phyloP scores from a whole-genome alignment of 2,888 invertebrate genomes.

The Rhingia rostrata region DNA sequence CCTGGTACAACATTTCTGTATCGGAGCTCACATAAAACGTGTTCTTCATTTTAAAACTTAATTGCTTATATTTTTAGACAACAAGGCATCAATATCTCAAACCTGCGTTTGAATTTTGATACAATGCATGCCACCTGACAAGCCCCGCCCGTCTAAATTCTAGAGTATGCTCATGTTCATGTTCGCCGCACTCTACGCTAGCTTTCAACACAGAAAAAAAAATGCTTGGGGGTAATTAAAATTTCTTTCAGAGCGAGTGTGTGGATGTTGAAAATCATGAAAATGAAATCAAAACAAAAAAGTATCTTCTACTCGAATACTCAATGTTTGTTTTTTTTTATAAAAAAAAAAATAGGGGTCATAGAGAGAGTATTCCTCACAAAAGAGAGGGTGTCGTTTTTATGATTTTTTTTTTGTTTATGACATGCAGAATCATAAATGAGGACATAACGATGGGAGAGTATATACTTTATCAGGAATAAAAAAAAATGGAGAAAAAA shows the following conservation, averaged over 20 bases:
- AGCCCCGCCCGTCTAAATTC: background rate
- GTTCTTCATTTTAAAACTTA: slow-evolving; percentile 46
- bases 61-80: slow-evolving; percentile 57
- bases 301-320: slow-evolving; percentile 17
- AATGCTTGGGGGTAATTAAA: slow-evolving; percentile 70
- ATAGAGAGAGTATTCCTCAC: background rate
- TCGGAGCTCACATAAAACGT: slow-evolving; percentile 1
- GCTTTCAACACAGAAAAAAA: slow-evolving; percentile 42
- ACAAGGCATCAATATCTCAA: slow-evolving; percentile 7
- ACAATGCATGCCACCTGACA: background rate
- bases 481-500: slow-evolving; percentile 17
- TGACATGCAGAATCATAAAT: slow-evolving; percentile 55
- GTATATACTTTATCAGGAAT: slow-evolving; percentile 23
- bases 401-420: slow-evolving; percentile 37
- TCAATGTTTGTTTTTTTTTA: slow-evolving; percentile 39
- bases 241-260: slow-evolving; percentile 40
- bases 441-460: slow-evolving; percentile 50
- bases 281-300: slow-evolving; percentile 69
- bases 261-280: slow-evolving; percentile 21
- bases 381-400: slow-evolving; percentile 15
- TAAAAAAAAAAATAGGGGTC: slow-evolving; percentile 44
- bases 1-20: background rate
- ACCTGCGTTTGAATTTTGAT: slow-evolving; percentile 47
- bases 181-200: slow-evolving; percentile 36
- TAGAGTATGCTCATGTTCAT: slow-evolving; percentile 7